Percentiles rank a stretch among this genome's conserved stretches.
These are phyloP conservation scores for Drosophila melanogaster DNA, from an alignment of 1,140 invertebrate species.

Conservation along the genomic window Release_6_plus_ISO1_MT NT_033779.5:12953001-12953500, in stretches of 20 bases:
- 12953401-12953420: conserved; percentile 9
- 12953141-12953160: not conserved
- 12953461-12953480: conserved; percentile 57
- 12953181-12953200: not conserved
- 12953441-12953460: conserved; percentile 4
- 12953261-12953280: conserved; percentile 26
- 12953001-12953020: conserved; percentile 27
- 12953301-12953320: conserved; percentile 12
- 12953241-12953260: not conserved
- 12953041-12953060: conserved; percentile 44
- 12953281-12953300: conserved; percentile 26
- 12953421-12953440: conserved; percentile 7
- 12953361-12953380: conserved; percentile 51
- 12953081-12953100: not conserved
- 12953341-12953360: conserved; percentile 43
- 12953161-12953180: not conserved
- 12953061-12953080: not conserved
- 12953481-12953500: conserved; percentile 66
- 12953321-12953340: conserved; percentile 5
- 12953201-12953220: not conserved
- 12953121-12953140: conserved; percentile 39
- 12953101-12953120: conserved; percentile 44
- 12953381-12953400: conserved; percentile 29
- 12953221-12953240: not conserved
- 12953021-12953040: conserved; percentile 19